These are phyloP conservation scores for Falcaria lacertinaria DNA, from an alignment of 2,888 invertebrate genomes.

Conservation along the genomic window DNA sequence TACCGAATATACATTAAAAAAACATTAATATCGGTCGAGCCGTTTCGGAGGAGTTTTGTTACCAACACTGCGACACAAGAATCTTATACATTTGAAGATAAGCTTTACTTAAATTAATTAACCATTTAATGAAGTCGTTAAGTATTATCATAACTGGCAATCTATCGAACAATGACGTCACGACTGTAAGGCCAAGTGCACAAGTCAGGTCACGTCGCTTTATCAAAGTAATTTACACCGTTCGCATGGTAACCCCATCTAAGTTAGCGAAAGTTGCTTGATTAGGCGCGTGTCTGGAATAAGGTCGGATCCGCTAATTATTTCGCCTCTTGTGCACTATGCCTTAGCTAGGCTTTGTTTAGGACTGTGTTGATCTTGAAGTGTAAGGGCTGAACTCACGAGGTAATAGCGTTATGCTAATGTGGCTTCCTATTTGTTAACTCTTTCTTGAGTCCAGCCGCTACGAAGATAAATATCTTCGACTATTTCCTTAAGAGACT, in stretches of 20 bases:
- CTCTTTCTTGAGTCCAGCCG: neutral
- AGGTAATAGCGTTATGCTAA: neutral
- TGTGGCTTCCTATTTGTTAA: neutral
- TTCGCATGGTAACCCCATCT: conserved; percentile 58
- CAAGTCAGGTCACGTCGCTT: conserved; percentile 57
- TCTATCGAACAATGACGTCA: conserved; percentile 16
- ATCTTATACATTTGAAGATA: no score
- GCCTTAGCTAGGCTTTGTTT: conserved; percentile 1
- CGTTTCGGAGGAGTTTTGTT: no score
- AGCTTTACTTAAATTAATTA: neutral
- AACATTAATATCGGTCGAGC: no score
- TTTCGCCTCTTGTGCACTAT: conserved; percentile 20
- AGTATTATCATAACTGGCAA: neutral
- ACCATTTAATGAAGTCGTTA: no score
- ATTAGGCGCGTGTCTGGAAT: conserved; percentile 64
- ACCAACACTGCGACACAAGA: no score
- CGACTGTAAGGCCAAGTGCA: conserved; percentile 33
- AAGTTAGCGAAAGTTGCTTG: conserved; percentile 62
- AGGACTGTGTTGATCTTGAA: conserved; percentile 2
- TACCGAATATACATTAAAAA: no score
- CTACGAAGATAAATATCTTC: no score
- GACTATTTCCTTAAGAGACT: no score
- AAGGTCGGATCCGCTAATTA: conserved; percentile 30
- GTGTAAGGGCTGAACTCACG: neutral
- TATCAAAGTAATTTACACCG: conserved; percentile 64